Conservation (phyloP, 2,888 invertebrate species). For the Artemia sinica region DNA sequence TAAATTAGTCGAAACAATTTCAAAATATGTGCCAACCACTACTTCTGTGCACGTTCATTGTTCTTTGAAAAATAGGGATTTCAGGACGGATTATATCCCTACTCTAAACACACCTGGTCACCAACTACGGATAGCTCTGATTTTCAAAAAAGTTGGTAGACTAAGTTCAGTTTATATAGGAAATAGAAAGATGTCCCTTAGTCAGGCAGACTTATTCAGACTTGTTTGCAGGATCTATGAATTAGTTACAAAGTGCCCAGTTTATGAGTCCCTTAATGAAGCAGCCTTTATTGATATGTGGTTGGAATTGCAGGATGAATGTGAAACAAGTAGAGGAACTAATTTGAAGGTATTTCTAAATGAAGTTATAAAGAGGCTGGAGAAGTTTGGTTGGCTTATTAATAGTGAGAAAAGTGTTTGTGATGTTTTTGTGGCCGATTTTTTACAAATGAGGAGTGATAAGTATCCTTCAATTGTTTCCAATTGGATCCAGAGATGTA, state of each 20-base stretch:
- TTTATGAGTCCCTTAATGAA: not conserved
- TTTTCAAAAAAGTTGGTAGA: not conserved
- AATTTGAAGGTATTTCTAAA: not conserved
- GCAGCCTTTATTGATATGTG: slow-evolving; percentile 4
- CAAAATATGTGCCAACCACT: not conserved
- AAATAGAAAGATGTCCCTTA: not conserved
- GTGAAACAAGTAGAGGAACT: not conserved
- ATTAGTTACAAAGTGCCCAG: not conserved
- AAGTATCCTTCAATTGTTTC: not conserved
- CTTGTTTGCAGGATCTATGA: not conserved
- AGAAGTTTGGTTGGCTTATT: not conserved
- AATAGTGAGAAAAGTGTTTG: not conserved
- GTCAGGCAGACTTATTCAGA: not conserved
- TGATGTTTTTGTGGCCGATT: slow-evolving; percentile 4
- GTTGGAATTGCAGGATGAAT: slow-evolving; percentile 7
- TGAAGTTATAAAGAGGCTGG: not conserved
- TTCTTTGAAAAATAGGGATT: not conserved
- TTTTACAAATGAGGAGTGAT: not conserved
- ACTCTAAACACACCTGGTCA: not conserved
- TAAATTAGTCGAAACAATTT: not conserved
- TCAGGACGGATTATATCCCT: not conserved
- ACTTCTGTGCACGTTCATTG: not conserved
- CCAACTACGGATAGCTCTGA: not conserved
- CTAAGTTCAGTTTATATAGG: not conserved
- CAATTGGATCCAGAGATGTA: slow-evolving; percentile 4